Evolutionary conservation across 2,113 vertebrate species (phyloP), one percentile per base, ranked within the genome.

Genomic region (Limnothrissa miodon): DNA sequence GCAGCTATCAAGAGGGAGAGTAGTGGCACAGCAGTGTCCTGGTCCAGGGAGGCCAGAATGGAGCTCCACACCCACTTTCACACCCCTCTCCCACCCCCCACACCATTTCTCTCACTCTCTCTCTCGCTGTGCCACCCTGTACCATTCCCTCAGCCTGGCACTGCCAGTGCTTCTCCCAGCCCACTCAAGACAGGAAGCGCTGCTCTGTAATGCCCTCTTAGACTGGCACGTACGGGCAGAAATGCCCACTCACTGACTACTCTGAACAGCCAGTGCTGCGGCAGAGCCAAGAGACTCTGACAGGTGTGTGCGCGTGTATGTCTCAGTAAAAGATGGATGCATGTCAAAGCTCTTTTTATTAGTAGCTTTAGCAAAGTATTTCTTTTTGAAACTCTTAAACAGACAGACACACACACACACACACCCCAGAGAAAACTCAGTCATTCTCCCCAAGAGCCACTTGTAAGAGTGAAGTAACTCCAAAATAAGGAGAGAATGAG

Each of bases 181-280:
- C 62, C 25, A 17, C 62, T 29, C n/a, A 33, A n/a, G 62, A 33
- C 29, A 33, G 25, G 62, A 70, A 15, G 62, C 10, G 62, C 62
- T 36, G 62, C 62, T 70, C 62, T 33, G 62, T 70, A 36, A 70
- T 70, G 62, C 62, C 59, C 59, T 33, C 29, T 70, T 70, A 66
- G 62, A 36, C 62, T 33, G 29, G 62, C 62, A 70, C 10, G 10
- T 23, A n/a, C 5, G 1, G 10, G 29, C 62, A 33, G 29, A 70
- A 4, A 70, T 70, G 62, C 9, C 29, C 62, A 4, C 62, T 70
- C 62, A 11, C 62, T 13, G 13, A 33, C 11, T n/a, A 11, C 25
- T 53, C 51, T 5, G 17, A 53, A 53, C 17, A 23, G 19, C 51
- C 19, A 5, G 0, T 21, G 17, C 51, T 4, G 17, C 19, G 19